Conservation (phyloP, 2,113 vertebrate genomes). For the Genyomyrus donnyi region DNA sequence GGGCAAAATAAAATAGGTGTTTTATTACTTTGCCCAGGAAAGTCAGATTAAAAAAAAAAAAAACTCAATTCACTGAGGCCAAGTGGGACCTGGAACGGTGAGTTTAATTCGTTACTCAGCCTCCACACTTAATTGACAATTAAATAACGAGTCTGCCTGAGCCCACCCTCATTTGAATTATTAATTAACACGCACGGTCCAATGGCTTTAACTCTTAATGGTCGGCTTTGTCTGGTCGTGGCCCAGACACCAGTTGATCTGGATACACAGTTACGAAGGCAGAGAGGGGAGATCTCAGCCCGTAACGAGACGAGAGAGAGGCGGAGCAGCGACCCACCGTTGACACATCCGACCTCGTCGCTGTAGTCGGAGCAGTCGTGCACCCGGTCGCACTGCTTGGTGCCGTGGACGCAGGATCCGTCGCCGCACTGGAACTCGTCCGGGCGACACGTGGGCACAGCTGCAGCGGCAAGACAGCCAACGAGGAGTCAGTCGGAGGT, state of each 20-base stretch:
- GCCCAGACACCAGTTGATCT: neutral
- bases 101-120: neutral
- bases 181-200: neutral
- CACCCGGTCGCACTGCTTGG: constrained; percentile 82
- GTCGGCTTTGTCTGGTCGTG: neutral
- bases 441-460: constrained; percentile 75
- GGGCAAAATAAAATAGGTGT: neutral
- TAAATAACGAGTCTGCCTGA: neutral
- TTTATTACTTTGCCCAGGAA: constrained; percentile 2
- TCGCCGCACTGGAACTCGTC: constrained; percentile 91
- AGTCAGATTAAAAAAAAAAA: neutral
- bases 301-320: neutral
- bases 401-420: constrained; percentile 80
- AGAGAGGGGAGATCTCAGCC: neutral
- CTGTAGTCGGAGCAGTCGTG: constrained; percentile 83
- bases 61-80: neutral
- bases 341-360: constrained; percentile 82
- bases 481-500: neutral
- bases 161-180: neutral
- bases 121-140: constrained; percentile 4
- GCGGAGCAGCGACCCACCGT: constrained; percentile 57
- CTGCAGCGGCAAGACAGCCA: constrained; percentile 46
- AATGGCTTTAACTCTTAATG: neutral
- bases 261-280: neutral
- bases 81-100: neutral